A percentile compares a stretch with the other conserved stretches of the same genome.
Conservation (phyloP, 2,797 vertebrate species). For the Chloroceryle amazona region DNA sequence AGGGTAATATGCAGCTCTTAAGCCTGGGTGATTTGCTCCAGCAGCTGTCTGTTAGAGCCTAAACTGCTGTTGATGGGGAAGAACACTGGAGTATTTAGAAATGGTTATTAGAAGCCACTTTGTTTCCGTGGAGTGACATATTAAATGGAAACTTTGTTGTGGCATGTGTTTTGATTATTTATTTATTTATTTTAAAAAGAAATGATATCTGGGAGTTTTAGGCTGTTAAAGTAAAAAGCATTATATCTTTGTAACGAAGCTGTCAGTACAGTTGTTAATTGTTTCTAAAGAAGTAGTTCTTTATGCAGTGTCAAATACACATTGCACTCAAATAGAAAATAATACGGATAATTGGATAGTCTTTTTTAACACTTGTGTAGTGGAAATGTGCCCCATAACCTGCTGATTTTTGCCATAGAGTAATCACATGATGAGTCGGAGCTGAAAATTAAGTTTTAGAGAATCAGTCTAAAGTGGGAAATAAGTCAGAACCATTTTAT, state of each 20-base stretch:
- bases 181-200: not conserved
- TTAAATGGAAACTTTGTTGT: not conserved
- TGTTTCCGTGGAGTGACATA: not conserved
- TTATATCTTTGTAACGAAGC: not conserved
- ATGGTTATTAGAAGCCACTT: not conserved
- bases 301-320: not conserved
- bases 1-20: constrained; percentile 82
- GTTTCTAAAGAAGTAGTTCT: not conserved
- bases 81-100: not conserved
- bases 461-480: fast-evolving
- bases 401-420: not conserved
- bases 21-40: not conserved
- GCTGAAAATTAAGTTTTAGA: not conserved
- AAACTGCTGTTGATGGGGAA: not conserved
- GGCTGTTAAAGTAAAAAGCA: not conserved
- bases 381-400: not conserved
- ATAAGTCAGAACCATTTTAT: not conserved
- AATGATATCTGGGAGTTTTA: not conserved
- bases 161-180: not conserved
- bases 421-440: not conserved
- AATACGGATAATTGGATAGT: not conserved
- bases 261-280: not conserved
- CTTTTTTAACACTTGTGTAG: not conserved
- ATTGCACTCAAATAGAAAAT: not conserved
- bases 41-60: not conserved